Evolutionary conservation across 1,140 invertebrate species (phyloP), one percentile per base, ranked within the genome.

Genomic region (Cydia fagiglandana): DNA sequence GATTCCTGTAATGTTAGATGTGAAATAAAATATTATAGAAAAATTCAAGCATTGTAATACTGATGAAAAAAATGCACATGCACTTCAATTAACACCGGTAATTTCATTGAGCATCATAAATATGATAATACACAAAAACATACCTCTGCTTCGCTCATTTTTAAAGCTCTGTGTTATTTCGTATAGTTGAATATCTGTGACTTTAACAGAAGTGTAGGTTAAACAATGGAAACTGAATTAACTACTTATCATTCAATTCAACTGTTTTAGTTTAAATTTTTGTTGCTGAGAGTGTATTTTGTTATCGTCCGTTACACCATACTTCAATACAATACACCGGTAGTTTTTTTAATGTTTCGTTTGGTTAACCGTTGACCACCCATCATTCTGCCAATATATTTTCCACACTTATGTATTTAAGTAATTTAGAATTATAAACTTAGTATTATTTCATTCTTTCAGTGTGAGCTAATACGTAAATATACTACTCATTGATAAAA

Each of bases 301-400:
- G 56, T 61, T 61, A 61, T 61, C 56, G 56, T 61, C 56, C 56
- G 56, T 61, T 61, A 61, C 56, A 53, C 50, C 50, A 7, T 6
- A 24, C 24, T n/a, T n/a, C n/a, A 24, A 9, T 9, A 53, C 50
- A n/a, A 53, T 17, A 17, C 50, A 61, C 56, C 56, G 53, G 53
- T 9, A 17, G 15, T 56, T 56, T 17, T 17, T 17, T n/a, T 56
- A 17, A 56, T 15, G 30, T 30, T 30, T 30, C 30, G 0, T 17
- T 56, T 17, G 13, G 53, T 24, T 24, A 24, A 24, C 30, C 30
- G 2, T 56, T 41, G 38, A 17, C 15, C n/a, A 17, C n/a, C 15
- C 4, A 56, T 15, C 0, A 50, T 50, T 15, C 47, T 15, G 47
- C 47, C 47, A 50, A 15, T 50, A 4, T 50, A 50, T 41, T 41